Evolutionary conservation across 2,113 vertebrate genomes (phyloP), one percentile per base, ranked within the genome.

Genomic region (Podiceps cristatus): DNA sequence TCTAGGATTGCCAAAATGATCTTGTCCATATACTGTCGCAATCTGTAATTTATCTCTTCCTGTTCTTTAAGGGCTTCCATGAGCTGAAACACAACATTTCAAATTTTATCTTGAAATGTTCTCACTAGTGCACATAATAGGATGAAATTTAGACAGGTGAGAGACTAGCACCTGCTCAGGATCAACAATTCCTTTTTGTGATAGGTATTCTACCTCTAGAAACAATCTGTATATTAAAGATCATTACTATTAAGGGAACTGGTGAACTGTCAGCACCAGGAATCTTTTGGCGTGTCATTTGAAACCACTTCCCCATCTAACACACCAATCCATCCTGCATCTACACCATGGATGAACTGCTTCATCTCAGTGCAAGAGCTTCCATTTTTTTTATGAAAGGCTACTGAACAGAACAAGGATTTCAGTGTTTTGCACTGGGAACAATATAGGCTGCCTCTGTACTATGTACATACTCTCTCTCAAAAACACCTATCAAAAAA

Each of bases 21-120:
- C 98, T 99, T 99, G 98, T 99, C 99, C 99, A 99, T 99, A 97
- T 99, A 99, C 92, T 99, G 99, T 66, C 99, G 98, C 74, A 99
- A 98, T 33, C 99, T 99, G 75, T 98, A 97, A 95, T 99, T 99
- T 94, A 99, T 99, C 94, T 99, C 99, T 89, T 99, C 99, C 96
- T 99, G 99, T 90, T 99, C 99, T 98, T 99, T 99, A 49, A 99
- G 98, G 92, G 99, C 99, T 96, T 99, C 99, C 99, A 99, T 99
- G 69, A 99, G 98, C 99, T 99, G 97, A 60, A 97, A 97, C 15
- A 72, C 80, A 88, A 90, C 52, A 89, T 86, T 37, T 56, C 14
- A 18, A 74, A 69, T 33, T 44, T 58, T 69, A 14, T 87, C 44
- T 37, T 72, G 28, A 80, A 93, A 69, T 14, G 86, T 15, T 76